Evolutionary conservation across 2,888 invertebrate species (phyloP).

Genomic region (Drosophila ustulata): DNA sequence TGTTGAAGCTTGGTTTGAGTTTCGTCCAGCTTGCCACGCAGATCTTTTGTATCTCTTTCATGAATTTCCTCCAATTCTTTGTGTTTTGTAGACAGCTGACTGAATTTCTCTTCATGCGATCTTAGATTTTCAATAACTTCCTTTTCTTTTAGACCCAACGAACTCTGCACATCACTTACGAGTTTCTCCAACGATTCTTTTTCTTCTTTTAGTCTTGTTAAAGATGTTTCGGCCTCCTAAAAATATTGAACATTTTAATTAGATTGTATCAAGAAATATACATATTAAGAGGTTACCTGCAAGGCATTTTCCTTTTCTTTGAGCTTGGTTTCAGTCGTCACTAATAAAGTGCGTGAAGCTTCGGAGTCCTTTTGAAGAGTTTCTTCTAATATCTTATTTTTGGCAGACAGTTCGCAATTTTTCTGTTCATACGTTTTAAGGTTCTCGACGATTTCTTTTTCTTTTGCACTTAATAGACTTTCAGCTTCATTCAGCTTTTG

Average conservation of each 20-base stretch:
- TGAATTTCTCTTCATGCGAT: constrained; percentile 31
- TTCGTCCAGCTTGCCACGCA: neutral
- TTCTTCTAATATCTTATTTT: constrained; percentile 45
- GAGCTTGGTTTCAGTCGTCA: constrained; percentile 36
- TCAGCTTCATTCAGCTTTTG: constrained; percentile 38
- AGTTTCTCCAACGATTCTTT: constrained; percentile 5
- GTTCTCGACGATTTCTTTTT: constrained; percentile 34
- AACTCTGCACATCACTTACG: constrained; percentile 4
- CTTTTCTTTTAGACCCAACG: constrained; percentile 7
- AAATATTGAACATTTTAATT: neutral
- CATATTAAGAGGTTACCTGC: constrained; percentile 33
- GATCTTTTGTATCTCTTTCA: neutral
- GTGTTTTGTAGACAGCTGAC: neutral
- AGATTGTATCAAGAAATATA: neutral
- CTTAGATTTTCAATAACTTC: constrained; percentile 32
- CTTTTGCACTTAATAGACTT: constrained; percentile 32
- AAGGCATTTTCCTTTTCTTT: constrained; percentile 45
- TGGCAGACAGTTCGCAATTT: constrained; percentile 28
- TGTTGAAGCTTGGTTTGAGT: constrained; percentile 2
- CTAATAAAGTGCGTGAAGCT: constrained; percentile 24
- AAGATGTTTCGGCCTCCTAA: constrained; percentile 8
- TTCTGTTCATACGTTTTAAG: constrained; percentile 48
- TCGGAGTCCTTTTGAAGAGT: constrained; percentile 31
- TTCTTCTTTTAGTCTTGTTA: constrained; percentile 6
- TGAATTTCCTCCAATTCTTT: constrained; percentile 11